Evolutionary conservation across 1,140 invertebrate genomes (phyloP), one percentile per base, ranked within the genome.

Genomic region (Penaeus japonicus): DNA sequence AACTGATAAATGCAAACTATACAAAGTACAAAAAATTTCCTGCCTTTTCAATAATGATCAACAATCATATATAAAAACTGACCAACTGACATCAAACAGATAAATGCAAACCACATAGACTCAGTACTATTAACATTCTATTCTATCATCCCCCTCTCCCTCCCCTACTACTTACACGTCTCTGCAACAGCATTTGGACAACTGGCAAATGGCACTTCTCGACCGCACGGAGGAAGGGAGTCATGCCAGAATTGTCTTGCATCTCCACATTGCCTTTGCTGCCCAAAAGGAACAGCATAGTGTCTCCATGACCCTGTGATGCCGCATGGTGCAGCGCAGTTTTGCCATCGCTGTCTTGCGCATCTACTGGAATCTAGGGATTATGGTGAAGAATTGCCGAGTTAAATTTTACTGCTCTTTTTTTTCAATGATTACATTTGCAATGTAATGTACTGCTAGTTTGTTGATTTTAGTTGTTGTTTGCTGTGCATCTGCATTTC

Each of bases 301-400:
- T 39, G 62, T 88, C 86, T 5, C 70, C 80, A n/a, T 75, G 80
- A 4, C 86, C 86, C 27, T 82, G 70, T 4, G 65, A 65, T 47
- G 86, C 80, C 17, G 86, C 86, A 27, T 84, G 86, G 53, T 88
- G 86, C 12, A 88, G 39, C 15, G 86, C 79, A 15, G 86, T 88
- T 73, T 83, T 83, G 2, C 86, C 86, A 5, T 88, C 86, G 30
- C 86, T 83, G 79, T 88, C 86, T 54, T 82, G 86, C n/a, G 70
- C 65, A 78, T 88, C 86, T n/a, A 88, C 86, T 27, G 79, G 53
- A 32, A 88, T 47, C 86, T 88, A 81, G 32, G 32, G n/a, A 35
- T 55, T 2, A 82, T 4, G 24, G 27, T 65, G 62, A 65, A 27
- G n/a, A 27, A 17, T 5, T 32, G 24, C 22, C 12, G 24, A 18